Evolutionary conservation across 1,140 invertebrate species (phyloP).

Genomic region (Vanessa tameamea): DNA sequence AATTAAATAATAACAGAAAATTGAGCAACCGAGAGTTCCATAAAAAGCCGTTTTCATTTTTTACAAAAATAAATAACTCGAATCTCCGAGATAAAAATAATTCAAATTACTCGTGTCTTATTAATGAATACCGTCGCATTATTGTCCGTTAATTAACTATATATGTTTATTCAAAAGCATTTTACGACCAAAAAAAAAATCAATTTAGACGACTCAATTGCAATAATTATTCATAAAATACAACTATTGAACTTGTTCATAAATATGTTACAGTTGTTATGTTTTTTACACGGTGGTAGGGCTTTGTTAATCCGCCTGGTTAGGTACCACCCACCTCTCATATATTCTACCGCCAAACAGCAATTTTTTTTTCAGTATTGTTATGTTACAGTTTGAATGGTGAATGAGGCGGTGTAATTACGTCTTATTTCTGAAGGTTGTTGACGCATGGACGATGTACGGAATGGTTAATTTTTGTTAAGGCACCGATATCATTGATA

Average conservation of each 20-base stretch:
- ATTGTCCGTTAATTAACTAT: slow-evolving; percentile 29
- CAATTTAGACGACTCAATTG: slow-evolving; percentile 8
- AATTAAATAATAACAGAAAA: too few species aligned
- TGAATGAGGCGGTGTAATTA: too few species aligned
- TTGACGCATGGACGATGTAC: too few species aligned
- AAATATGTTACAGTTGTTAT: neutral
- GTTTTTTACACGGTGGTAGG: too few species aligned
- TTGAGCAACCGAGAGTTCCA: neutral
- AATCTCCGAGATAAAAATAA: neutral
- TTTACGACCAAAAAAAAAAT: neutral
- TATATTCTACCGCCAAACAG: too few species aligned
- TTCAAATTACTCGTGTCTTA: slow-evolving; percentile 11
- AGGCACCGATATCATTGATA: too few species aligned
- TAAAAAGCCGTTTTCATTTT: neutral
- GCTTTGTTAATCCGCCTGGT: neutral
- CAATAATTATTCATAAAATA: slow-evolving; percentile 10
- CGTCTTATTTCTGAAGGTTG: too few species aligned
- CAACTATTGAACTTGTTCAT: neutral
- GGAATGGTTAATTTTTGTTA: too few species aligned
- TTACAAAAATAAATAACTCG: neutral
- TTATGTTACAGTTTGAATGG: too few species aligned
- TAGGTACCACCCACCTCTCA: too few species aligned
- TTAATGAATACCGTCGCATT: slow-evolving; percentile 20
- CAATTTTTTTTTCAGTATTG: too few species aligned
- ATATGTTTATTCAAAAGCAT: neutral